Percentiles rank a stretch among this genome's conserved stretches.
These are phyloP conservation scores for Drosophila quadrilineata DNA, from an alignment of 1,140 invertebrate species.

Conservation along the genomic window DNA sequence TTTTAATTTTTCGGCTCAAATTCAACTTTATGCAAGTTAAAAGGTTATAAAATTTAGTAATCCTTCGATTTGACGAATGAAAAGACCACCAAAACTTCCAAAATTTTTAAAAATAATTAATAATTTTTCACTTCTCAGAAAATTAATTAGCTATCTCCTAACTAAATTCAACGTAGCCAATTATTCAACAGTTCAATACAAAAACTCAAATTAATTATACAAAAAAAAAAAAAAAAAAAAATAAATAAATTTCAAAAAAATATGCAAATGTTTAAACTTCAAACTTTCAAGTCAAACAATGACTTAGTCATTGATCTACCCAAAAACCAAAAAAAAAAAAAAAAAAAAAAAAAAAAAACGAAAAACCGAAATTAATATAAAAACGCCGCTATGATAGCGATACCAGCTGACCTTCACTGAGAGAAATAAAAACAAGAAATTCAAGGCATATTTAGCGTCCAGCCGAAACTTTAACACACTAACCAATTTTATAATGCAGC, in stretches of 20 bases:
- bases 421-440: conserved; percentile 52
- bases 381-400: conserved; percentile 18
- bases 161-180: too few relatives aligned
- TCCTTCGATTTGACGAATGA: too few relatives aligned
- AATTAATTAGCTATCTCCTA: too few relatives aligned
- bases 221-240: not conserved
- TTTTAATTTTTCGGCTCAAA: too few relatives aligned
- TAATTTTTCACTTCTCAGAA: too few relatives aligned
- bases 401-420: conserved; percentile 27
- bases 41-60: too few relatives aligned
- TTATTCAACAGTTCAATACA: not conserved
- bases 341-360: too few relatives aligned
- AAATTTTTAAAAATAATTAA: too few relatives aligned
- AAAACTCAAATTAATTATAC: not conserved
- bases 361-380: too few relatives aligned
- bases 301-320: conserved; percentile 20
- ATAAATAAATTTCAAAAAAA: not conserved
- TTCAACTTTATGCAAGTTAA: not conserved
- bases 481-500: not conserved
- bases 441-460: not conserved
- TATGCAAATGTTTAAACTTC: conserved; percentile 16
- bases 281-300: conserved; percentile 17
- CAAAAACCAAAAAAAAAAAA: too few relatives aligned
- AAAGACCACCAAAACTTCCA: too few relatives aligned
- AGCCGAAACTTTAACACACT: conserved; percentile 7